Evolutionary conservation across 2,797 vertebrate species (phyloP), one percentile per base, ranked within the genome.

Genomic region (Hafferia zeledoni): DNA sequence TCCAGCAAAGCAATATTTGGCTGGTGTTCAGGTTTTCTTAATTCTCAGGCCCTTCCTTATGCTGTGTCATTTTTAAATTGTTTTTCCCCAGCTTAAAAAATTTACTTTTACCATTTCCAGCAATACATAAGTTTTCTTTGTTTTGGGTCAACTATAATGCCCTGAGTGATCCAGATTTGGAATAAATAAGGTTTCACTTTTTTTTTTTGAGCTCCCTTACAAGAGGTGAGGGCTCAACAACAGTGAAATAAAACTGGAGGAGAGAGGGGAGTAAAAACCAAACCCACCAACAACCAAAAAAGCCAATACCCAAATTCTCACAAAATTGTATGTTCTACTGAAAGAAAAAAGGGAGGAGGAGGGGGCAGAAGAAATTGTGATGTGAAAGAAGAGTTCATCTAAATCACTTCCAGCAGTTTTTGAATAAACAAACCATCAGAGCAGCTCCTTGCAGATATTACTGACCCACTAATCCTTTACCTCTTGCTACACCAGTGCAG

Each of bases 251-350:
- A 28, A 37, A 50, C 56, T 25, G 77, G 27, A 56, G 37, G 6
- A 22, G 11, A 33, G 14, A 17, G 10, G 7, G 3, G 14, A 17
- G 24, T 30, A 15, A 46, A 15, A 46, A 6, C 2, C 2, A 64
- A 47, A 64, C 17, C 5, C 22, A 27, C 5, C 17, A 41, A 3
- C 6, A 63, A 5, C 13, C 31, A 31, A 55, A 52, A 63, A 31
- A 2, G 0, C 28, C 19, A 43, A 8, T 75, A 64, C 12, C 6
- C 6, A 55, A 23, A 50, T 46, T 67, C 2, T 76, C 24, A 31
- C 12, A 61, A 53, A 47, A 20, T 25, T 0, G 0, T 63, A 4
- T 30, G 4, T 11, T 79, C 5, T 7, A 16, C 28, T 79, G 23
- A 31, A 84, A 61, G 31, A 52, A 59, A 65, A 87, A 63, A 68